Evolutionary conservation across 2,797 vertebrate species (phyloP), one percentile per base, ranked within the genome.

Genomic region (Chiloscyllium punctatum): DNA sequence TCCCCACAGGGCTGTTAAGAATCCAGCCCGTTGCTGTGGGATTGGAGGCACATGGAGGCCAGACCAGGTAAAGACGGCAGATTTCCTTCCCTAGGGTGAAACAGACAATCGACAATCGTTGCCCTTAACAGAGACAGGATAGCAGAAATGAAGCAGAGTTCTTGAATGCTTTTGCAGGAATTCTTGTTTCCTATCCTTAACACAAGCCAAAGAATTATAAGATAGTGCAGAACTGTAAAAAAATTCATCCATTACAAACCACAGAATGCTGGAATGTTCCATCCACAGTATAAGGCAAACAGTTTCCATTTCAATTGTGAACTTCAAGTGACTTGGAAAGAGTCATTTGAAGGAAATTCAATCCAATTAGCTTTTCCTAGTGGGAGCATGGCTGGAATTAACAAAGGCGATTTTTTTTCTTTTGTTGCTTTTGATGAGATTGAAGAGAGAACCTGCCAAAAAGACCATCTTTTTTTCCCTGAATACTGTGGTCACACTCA

Each of bases 341-440:
- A 92, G 42, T 7, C 66, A 25, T 92, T 69, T 92, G n/a, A 92
- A 42, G 69, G 90, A 21, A 8, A 92, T 30, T 92, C 90, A 92
- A 92, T 92, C 90, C 62, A 92, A 92, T 92, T 92, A 69, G 66
- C 68, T 92, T 37, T 92, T 69, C n/a, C 66, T 69, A 42, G n/a
- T 42, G 90, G 62, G 66, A 92, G 66, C 9, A 92, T 1, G 13
- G 21, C 18, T 92, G 42, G 21, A 13, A 25, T 23, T 68, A 21
- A 18, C 90, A 42, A 92, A 92, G 69, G 90, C 23, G 69, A 92
- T 42, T 42, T 37, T 8, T 8, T 92, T 37, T 42, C 8, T 42
- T n/a, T 37, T 68, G 13, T 42, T 84, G n/a, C 68, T 21, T 2
- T 68, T 69, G 66, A 92, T 23, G 23, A 69, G 23, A 68, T 37